phyloP scores from a whole-genome alignment of 1,140 invertebrate genomes.

The Eueides isabella region DNA sequence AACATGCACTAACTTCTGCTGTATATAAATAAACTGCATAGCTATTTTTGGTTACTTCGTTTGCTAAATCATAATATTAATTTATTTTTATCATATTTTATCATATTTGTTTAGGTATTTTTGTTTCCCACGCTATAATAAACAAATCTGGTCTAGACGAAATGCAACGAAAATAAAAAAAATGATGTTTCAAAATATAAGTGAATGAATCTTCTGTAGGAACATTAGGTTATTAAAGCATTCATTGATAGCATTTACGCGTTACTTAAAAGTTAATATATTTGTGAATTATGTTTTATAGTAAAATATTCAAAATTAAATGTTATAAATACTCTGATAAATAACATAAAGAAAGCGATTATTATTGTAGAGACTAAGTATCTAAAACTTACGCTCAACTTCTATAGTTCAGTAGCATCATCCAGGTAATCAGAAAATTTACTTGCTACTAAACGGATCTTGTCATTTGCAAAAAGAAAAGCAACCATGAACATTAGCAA shows the following conservation, averaged over 20 bases:
- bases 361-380: not conserved
- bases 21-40: no score
- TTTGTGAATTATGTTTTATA: not conserved
- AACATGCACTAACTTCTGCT: no score
- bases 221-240: not conserved
- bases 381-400: not conserved
- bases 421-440: no score
- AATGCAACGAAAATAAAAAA: no score
- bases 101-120: no score
- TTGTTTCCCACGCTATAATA: no score
- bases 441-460: not conserved
- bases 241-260: no score
- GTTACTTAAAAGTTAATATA: not conserved
- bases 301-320: not conserved
- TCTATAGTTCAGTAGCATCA: not conserved
- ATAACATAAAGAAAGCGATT: not conserved
- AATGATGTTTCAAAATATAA: no score
- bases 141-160: no score
- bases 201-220: not conserved
- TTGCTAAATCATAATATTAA: no score
- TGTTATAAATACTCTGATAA: not conserved
- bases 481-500: conserved; percentile 17
- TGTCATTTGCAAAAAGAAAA: not conserved
- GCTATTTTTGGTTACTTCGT: no score
- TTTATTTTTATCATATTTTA: no score